A percentile compares a stretch with the other conserved stretches of the same genome.
phyloP scores from a whole-genome alignment of 2,888 invertebrate genomes.

The Erebia epiphron region DNA sequence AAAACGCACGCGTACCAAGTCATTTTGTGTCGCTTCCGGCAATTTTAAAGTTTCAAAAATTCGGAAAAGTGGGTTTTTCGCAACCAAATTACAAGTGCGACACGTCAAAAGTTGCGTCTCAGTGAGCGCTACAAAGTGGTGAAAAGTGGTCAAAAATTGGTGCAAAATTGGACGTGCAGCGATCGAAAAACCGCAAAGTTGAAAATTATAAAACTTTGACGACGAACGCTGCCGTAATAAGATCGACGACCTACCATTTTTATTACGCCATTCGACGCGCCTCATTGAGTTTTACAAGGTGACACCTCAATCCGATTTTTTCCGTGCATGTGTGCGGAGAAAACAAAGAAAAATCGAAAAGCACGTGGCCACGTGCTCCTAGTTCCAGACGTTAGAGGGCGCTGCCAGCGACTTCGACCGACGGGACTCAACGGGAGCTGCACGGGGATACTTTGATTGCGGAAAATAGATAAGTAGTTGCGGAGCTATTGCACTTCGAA shows the following conservation, averaged over 20 bases:
- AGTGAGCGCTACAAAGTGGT: neutral
- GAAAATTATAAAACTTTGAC: neutral
- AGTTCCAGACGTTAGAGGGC: no score
- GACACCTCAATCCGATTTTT: no score
- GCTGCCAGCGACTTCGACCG: no score
- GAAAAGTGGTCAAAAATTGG: neutral
- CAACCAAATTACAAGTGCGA: neutral
- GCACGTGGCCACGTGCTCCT: no score
- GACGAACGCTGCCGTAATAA: neutral
- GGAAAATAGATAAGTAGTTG: no score
- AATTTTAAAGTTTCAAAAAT: neutral
- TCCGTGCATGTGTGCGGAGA: no score
- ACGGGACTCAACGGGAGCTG: no score
- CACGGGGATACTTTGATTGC: no score
- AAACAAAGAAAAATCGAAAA: no score
- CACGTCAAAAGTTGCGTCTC: neutral
- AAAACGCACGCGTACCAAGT: neutral
- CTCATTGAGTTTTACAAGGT: neutral
- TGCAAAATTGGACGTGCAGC: neutral
- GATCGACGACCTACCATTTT: neutral
- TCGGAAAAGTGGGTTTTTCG: neutral
- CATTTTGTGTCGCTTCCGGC: neutral
- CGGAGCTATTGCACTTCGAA: no score
- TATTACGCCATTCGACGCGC: neutral
- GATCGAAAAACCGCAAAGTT: neutral